Percentiles rank a stretch among this genome's conserved stretches.
These are phyloP conservation scores for Onychomys torridus DNA, from an alignment of 2,797 vertebrate genomes.

Conservation along the genomic window DNA sequence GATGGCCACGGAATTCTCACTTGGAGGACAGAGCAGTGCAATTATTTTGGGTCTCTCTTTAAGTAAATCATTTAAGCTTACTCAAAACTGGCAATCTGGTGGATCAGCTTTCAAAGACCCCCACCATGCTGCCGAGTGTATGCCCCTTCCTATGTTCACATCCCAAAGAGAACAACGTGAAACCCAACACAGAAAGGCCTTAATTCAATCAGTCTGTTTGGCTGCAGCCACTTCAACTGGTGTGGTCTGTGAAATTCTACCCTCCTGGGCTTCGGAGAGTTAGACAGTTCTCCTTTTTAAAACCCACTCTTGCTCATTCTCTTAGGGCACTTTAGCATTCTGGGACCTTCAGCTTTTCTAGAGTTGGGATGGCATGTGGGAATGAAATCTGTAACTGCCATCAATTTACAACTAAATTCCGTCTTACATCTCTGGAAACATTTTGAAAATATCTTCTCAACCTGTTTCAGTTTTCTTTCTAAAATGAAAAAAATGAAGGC, in stretches of 20 bases:
- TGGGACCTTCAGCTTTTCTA: background rate
- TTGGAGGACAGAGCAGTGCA: background rate
- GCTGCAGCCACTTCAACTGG: background rate
- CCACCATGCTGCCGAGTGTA: slow-evolving; percentile 31
- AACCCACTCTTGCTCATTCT: background rate
- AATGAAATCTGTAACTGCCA: background rate
- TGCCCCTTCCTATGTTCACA: slow-evolving; percentile 66
- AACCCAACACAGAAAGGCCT: slow-evolving; percentile 60
- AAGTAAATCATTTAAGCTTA: background rate
- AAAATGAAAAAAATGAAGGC: background rate
- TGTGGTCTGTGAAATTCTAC: slow-evolving; percentile 61
- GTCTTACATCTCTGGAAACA: background rate
- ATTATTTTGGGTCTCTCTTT: background rate
- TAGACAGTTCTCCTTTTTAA: background rate
- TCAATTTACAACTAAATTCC: background rate
- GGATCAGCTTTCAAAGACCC: slow-evolving; percentile 35
- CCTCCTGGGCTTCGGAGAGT: slow-evolving; percentile 28
- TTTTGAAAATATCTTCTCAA: background rate
- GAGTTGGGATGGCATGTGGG: background rate
- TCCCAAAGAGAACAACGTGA: slow-evolving; percentile 23
- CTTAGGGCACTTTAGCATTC: background rate
- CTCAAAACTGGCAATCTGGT: slow-evolving; percentile 43
- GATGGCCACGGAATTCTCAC: background rate
- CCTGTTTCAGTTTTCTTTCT: background rate
- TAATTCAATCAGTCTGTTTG: slow-evolving; percentile 78